phyloP scores from a whole-genome alignment of 2,888 invertebrate species.

The Herminia tarsipennalis region DNA sequence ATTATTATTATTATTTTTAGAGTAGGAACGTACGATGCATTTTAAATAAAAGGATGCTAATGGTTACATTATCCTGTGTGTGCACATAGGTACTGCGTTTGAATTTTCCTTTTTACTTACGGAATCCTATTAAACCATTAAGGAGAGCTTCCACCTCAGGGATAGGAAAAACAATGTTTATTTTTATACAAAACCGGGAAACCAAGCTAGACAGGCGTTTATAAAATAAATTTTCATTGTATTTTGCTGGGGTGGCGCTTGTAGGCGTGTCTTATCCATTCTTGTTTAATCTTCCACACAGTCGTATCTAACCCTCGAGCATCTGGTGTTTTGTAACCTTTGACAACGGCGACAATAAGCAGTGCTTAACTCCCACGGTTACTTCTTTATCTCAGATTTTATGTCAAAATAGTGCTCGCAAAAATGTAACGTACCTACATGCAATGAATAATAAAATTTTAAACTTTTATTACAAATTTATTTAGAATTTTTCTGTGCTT shows the following conservation, averaged over 20 bases:
- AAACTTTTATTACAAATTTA: too few species aligned
- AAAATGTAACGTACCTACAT: not conserved
- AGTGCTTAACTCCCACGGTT: conserved; percentile 15
- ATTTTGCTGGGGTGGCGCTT: conserved; percentile 49
- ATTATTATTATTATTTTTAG: not conserved
- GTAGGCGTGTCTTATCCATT: conserved; percentile 57
- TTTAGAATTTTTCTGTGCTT: conserved; percentile 44
- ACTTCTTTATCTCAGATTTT: conserved; percentile 6
- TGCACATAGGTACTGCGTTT: conserved; percentile 24
- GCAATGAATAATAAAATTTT: too few species aligned
- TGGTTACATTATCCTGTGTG: conserved; percentile 24
- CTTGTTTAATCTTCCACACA: conserved; percentile 63
- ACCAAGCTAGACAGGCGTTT: conserved; percentile 54
- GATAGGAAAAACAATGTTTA: conserved; percentile 59
- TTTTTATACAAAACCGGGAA: conserved; percentile 64
- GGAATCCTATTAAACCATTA: conserved; percentile 50
- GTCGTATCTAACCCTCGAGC: conserved; percentile 55
- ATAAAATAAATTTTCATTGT: conserved; percentile 70
- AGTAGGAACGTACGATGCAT: not conserved
- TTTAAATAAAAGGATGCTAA: conserved; percentile 14
- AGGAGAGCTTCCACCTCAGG: conserved; percentile 47
- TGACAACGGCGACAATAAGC: conserved; percentile 26
- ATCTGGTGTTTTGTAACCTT: conserved; percentile 51
- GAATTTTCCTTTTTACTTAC: conserved; percentile 41
- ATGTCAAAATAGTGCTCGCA: conserved; percentile 8